Conservation (phyloP, 2,113 vertebrate genomes). For the Smithornis capensis region DNA sequence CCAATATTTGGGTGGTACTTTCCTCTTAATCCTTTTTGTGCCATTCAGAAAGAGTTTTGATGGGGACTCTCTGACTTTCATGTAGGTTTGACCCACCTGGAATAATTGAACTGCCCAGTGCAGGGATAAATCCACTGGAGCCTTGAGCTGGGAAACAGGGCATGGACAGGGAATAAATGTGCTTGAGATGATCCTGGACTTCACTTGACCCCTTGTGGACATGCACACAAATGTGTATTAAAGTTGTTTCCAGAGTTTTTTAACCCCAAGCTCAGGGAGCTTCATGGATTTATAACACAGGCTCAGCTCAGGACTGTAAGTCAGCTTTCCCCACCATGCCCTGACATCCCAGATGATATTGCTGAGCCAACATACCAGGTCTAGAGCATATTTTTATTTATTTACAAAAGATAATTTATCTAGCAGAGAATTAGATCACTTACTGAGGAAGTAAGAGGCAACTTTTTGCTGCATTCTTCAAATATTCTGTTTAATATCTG, state of each 20-base stretch:
- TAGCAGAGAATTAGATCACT: neutral
- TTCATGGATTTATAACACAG: neutral
- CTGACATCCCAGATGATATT: neutral
- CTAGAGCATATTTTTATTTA: neutral
- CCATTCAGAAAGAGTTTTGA: neutral
- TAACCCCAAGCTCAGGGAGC: neutral
- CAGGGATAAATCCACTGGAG: neutral
- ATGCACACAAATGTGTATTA: neutral
- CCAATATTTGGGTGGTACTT: neutral
- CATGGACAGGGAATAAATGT: neutral
- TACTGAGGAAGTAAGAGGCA: neutral
- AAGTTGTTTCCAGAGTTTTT: neutral
- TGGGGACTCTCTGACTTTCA: neutral
- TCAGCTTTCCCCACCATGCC: neutral
- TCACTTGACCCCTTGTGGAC: neutral
- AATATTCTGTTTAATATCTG: neutral
- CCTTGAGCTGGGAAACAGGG: neutral
- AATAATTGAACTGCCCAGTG: neutral
- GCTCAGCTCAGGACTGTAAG: neutral
- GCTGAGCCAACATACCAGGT: fast-evolving
- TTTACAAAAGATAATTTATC: neutral
- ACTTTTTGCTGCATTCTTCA: neutral
- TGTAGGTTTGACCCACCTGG: neutral
- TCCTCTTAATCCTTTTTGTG: neutral
- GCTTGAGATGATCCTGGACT: neutral